Evolutionary conservation across 1,140 invertebrate species (phyloP), one percentile per base, ranked within the genome.

Genomic region (Caenorhabditis brenneri): DNA sequence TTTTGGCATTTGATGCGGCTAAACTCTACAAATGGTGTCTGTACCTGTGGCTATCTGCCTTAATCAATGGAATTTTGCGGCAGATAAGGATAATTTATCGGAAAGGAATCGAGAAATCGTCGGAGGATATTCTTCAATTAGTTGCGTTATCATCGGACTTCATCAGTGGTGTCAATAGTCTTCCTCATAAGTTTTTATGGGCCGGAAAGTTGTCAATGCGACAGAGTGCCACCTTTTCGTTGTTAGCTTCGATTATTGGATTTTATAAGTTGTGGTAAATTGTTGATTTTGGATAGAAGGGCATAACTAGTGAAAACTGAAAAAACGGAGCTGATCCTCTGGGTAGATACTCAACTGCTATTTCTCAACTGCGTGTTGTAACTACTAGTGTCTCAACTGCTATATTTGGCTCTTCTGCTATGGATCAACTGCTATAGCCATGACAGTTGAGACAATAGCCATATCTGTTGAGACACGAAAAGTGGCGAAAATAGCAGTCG

Each of bases 181-280:
- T 80, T 10, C 79, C 31, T 31, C 86, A 69, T 55, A 55, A 85
- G 60, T 39, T 86, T 29, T 29, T 87, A 9, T 87, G 86, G 86
- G 78, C 86, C 12, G 86, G 86, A 9, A 87, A 87, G 55, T 36
- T 87, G 19, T 78, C 58, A 10, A 46, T 80, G 24, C 79, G 85
- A 29, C 81, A 83, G 48, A 78, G 82, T 6, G 82, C 86, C 36
- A 36, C 46, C 1, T 86, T 86, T 29, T 87, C 85, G 1, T 58
- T 87, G 24, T 55, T 86, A 33, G 86, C 86, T 5, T 86, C 84
- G 16, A 58, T 83, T 31, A 87, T 87, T 84, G 86, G 86, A 53
- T 84, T 87, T 51, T 86, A 85, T 46, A 86, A 86, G 19, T 49
- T 81, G 6, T 84, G 49, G 60, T 86, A 69, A 85, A 24, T 39